phyloP scores from a whole-genome alignment of 1,140 invertebrate genomes.

The Drosophila ambigua region DNA sequence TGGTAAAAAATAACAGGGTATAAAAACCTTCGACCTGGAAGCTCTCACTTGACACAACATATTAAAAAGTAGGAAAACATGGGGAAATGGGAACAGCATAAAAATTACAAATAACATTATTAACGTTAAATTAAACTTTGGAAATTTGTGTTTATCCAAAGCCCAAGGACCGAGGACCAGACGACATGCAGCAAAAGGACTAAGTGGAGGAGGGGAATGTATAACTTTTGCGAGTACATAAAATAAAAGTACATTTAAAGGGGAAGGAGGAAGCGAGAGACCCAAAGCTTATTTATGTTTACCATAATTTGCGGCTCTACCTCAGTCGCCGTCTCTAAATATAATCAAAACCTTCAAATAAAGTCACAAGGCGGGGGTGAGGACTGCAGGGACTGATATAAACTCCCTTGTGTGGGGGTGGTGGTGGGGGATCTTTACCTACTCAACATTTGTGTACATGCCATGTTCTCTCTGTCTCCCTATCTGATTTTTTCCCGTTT shows the following conservation, averaged over 20 bases:
- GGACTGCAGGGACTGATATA: conserved; percentile 4
- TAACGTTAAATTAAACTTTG: conserved; percentile 79
- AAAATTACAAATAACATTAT: conserved; percentile 70
- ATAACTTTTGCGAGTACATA: conserved; percentile 37
- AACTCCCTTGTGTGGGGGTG: background rate
- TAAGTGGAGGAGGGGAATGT: conserved; percentile 8
- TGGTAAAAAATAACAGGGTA: conserved; percentile 5
- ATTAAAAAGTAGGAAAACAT: conserved; percentile 33
- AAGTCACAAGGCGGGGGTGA: conserved; percentile 27
- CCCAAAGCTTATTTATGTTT: conserved; percentile 53
- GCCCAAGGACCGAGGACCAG: conserved; percentile 30
- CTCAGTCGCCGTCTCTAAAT: conserved; percentile 25
- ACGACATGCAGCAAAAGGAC: conserved; percentile 12
- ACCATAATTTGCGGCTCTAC: conserved; percentile 57
- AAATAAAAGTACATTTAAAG: conserved; percentile 41
- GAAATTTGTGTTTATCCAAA: conserved; percentile 53
- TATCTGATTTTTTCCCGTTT: conserved; percentile 37
- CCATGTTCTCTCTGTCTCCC: background rate
- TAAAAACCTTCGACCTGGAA: too few species aligned
- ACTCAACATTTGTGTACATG: conserved; percentile 16
- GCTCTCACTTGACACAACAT: conserved; percentile 24
- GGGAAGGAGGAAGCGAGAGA: conserved; percentile 41
- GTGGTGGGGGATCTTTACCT: conserved; percentile 23
- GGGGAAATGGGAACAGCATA: conserved; percentile 11
- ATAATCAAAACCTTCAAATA: conserved; percentile 48